A percentile compares a stretch with the other conserved stretches of the same genome.
phyloP scores from a whole-genome alignment of 2,797 vertebrate genomes.

The Acipenser ruthenus region DNA sequence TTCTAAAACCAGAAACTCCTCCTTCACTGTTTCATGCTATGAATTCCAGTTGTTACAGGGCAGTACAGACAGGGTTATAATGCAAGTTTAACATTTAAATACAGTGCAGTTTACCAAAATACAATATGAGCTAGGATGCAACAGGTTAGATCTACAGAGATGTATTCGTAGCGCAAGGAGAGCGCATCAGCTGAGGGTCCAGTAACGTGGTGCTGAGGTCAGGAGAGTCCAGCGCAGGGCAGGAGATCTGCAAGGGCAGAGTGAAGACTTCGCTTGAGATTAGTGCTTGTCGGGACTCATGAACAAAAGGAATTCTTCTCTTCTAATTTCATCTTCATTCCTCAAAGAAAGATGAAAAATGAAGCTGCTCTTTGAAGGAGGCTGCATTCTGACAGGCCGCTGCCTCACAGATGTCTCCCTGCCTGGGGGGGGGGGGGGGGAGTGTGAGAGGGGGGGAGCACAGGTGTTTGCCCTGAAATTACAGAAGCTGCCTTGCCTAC shows the following conservation, averaged over 20 bases:
- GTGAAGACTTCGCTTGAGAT: not conserved
- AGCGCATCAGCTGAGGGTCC: slow-evolving; percentile 28
- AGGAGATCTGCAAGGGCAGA: not conserved
- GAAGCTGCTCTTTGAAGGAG: not conserved
- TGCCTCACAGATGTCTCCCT: too few species aligned
- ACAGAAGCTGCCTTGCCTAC: not conserved
- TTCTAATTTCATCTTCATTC: not conserved
- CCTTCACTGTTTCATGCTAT: too few species aligned
- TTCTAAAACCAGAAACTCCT: too few species aligned
- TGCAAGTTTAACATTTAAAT: too few species aligned
- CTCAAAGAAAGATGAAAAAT: not conserved
- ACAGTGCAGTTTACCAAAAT: too few species aligned
- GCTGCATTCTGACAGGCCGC: too few species aligned
- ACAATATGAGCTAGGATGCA: too few species aligned
- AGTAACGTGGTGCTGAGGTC: not conserved
- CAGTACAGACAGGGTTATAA: too few species aligned
- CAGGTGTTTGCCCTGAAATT: slow-evolving; percentile 7
- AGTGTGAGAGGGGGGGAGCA: not conserved
- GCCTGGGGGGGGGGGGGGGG: not conserved
- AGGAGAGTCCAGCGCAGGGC: not conserved
- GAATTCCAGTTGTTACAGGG: too few species aligned
- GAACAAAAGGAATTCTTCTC: not conserved
- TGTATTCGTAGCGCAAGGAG: slow-evolving; percentile 32
- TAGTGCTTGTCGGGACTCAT: too few species aligned
- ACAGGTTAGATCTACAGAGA: too few species aligned